phyloP scores from a whole-genome alignment of 2,888 invertebrate genomes.

The Ormyrus labotus region DNA sequence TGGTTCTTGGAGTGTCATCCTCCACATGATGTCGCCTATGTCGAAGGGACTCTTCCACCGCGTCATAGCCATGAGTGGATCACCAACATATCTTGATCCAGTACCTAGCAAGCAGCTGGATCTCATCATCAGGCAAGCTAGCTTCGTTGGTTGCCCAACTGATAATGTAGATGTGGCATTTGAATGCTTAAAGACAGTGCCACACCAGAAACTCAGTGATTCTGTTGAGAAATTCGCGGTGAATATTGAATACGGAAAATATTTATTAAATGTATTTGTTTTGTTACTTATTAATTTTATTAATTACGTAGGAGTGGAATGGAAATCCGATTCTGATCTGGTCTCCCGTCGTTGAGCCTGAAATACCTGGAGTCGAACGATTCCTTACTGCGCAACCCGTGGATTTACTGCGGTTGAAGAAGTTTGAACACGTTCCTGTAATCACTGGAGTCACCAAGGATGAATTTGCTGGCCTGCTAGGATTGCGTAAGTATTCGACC shows the following conservation, averaged over 20 bases:
- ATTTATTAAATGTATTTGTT: too few relatives aligned
- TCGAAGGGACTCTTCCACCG: conserved; percentile 83
- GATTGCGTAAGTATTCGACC: too few relatives aligned
- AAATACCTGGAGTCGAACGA: conserved; percentile 80
- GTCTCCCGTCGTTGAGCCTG: conserved; percentile 77
- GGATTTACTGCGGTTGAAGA: conserved; percentile 58
- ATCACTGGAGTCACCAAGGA: too few relatives aligned
- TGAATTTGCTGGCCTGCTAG: too few relatives aligned
- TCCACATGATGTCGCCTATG: conserved; percentile 80
- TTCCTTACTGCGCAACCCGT: conserved; percentile 81
- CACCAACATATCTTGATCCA: conserved; percentile 78
- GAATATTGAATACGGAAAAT: background rate
- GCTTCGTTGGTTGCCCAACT: conserved; percentile 79
- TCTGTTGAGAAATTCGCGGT: conserved; percentile 19
- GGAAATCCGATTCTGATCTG: too few relatives aligned
- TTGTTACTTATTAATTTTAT: too few relatives aligned
- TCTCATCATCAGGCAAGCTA: conserved; percentile 81
- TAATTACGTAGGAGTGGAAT: too few relatives aligned
- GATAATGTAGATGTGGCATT: conserved; percentile 77
- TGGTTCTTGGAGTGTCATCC: conserved; percentile 74
- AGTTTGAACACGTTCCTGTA: too few relatives aligned
- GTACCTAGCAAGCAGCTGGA: conserved; percentile 78
- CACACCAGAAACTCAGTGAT: conserved; percentile 43
- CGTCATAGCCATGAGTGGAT: conserved; percentile 83
- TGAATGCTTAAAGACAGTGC: conserved; percentile 79